phyloP scores from a whole-genome alignment of 2,888 invertebrate species.

The Sycophila texana region DNA sequence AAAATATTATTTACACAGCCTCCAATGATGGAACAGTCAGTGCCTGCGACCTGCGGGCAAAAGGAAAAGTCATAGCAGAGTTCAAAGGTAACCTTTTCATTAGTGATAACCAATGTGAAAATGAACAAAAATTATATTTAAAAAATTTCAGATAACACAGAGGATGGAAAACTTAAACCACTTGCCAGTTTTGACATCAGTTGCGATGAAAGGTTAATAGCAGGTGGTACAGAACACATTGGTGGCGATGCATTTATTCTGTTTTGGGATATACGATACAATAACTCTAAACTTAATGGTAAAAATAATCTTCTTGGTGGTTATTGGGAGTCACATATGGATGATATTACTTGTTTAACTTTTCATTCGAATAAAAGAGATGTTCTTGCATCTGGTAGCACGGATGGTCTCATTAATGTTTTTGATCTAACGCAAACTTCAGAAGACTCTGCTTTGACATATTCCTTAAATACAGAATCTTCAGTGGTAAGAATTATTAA shows the following conservation, averaged over 20 bases:
- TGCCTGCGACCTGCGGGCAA: conserved; percentile 81
- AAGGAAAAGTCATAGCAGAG: conserved; percentile 74
- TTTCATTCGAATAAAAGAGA: conserved; percentile 85
- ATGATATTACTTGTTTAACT: conserved; percentile 82
- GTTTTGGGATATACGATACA: conserved; percentile 86
- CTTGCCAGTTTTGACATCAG: conserved; percentile 86
- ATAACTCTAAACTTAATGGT: conserved; percentile 72
- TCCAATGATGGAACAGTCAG: conserved; percentile 79
- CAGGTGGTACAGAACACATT: conserved; percentile 85
- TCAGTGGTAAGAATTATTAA: conserved; percentile 79
- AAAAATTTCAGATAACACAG: conserved; percentile 66
- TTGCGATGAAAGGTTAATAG: conserved; percentile 82
- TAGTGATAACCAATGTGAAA: not conserved
- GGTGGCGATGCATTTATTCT: conserved; percentile 85
- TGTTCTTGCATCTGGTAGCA: conserved; percentile 84
- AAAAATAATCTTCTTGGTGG: conserved; percentile 81
- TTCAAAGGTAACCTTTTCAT: conserved; percentile 72
- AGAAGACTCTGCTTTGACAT: conserved; percentile 89
- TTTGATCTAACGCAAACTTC: conserved; percentile 84
- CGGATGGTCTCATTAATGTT: conserved; percentile 90
- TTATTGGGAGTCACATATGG: conserved; percentile 89
- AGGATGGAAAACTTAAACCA: conserved; percentile 77
- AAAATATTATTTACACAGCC: conserved; percentile 79
- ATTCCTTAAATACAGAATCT: conserved; percentile 87
- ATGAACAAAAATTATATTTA: conserved; percentile 65